Base-by-base conservation (phyloP, 2,888 invertebrate genomes). In the Macrophya annulata region DNA sequence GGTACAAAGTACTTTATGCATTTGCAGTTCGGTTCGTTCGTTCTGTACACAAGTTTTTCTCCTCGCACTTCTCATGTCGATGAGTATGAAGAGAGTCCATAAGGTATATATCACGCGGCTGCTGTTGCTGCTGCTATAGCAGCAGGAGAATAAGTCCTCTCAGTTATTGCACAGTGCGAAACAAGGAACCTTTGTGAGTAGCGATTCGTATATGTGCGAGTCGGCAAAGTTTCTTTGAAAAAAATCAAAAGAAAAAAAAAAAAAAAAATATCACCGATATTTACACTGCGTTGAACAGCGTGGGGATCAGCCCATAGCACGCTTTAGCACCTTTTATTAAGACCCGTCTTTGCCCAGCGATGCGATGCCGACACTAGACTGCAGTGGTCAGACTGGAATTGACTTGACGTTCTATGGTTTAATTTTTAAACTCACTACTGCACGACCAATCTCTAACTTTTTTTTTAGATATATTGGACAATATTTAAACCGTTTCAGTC, bases 251-350 rank as follows among this genome's bases (percentile, higher is more conserved):
- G n/a, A 43, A 74, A 51, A 77, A 25, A 12, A 37, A 31, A 8
- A 15, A 77, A 77, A 59, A 31, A 55, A 77, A 8, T 45, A 59
- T 59, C 79, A 5, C 2, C 43, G 59, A 79, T 79, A 79, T 79
- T 79, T 79, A 79, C 79, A 79, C 79, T 62, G 40, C 17, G 25
- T 79, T 62, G 79, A 59, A 79, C 59, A 59, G 17, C 59, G n/a
- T 51, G 25, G 4, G 74, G 31, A 17, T 25, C 77, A 77, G 48
- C n/a, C 79, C 79, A 51, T 79, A 48, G 79, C 79, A 79, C 79
- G 59, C 79, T 79, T 79, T 79, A 79, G 79, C 79, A 79, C 79
- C 79, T 79, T 79, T 79, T 79, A 79, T 79, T 55, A 79, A 79
- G 59, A 79, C 48, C 79, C 79, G 79, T 79, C 59, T 62, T 79